Evolutionary conservation across 2,797 vertebrate species (phyloP).

Genomic region (Lacerta bilineata): DNA sequence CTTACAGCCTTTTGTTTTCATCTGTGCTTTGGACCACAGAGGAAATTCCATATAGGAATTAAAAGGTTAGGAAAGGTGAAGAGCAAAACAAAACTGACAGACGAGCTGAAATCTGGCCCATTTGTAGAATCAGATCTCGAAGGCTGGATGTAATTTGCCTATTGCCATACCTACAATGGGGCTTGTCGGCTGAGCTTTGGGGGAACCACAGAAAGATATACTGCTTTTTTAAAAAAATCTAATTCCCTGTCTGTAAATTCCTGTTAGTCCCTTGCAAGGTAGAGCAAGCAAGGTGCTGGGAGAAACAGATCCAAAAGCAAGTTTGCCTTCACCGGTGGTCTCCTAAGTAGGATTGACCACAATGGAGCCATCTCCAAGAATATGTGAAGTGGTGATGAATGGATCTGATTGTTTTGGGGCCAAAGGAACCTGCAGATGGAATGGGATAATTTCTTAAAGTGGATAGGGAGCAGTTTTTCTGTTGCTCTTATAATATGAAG

Average conservation of each 20-base stretch:
- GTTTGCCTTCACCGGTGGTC: neutral
- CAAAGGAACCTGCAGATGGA: too few species aligned
- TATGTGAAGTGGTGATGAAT: neutral
- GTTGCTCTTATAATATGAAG: too few species aligned
- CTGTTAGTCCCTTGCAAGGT: neutral
- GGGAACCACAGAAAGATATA: too few species aligned
- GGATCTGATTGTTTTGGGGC: neutral
- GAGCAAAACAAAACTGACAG: constrained; percentile 44
- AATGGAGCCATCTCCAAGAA: neutral
- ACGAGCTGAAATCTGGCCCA: constrained; percentile 32
- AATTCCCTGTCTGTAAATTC: neutral
- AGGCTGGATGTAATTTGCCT: neutral
- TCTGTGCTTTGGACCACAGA: constrained; percentile 29
- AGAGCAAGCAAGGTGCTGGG: neutral
- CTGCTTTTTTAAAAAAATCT: neutral
- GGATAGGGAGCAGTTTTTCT: too few species aligned
- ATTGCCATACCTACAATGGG: neutral
- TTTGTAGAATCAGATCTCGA: neutral
- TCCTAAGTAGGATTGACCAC: neutral
- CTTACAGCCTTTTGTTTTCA: constrained; percentile 43
- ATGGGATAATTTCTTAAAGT: neutral
- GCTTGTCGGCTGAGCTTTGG: neutral
- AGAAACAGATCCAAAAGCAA: neutral
- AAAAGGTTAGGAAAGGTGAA: constrained; percentile 50
- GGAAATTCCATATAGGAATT: constrained; percentile 45